A percentile compares a stretch with the other conserved stretches of the same genome.
Conservation (phyloP, 2,888 invertebrate species). For the Galeruca laticollis region DNA sequence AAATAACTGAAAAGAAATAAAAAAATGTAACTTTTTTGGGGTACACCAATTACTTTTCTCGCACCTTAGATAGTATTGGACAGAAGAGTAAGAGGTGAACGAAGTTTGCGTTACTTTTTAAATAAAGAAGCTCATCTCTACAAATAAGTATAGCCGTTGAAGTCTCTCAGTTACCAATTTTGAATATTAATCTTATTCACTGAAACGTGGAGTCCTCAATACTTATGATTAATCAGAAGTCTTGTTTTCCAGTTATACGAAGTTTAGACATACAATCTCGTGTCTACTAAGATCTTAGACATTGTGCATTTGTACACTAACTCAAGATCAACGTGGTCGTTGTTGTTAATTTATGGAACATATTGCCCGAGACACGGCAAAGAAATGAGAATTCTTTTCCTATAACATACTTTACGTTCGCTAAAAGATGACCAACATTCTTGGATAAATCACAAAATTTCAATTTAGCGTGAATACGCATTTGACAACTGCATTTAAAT, state of each 20-base stretch:
- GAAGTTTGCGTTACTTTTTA: too few species aligned
- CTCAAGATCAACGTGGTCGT: conserved; percentile 54
- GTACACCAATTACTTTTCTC: too few species aligned
- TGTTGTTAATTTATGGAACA: conserved; percentile 54
- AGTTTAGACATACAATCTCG: background rate
- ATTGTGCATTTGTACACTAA: conserved; percentile 52
- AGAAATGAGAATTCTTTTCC: conserved; percentile 36
- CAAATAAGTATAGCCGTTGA: too few species aligned
- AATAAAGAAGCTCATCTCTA: too few species aligned
- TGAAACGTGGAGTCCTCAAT: too few species aligned
- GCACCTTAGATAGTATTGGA: too few species aligned
- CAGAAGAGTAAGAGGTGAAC: too few species aligned
- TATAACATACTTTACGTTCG: conserved; percentile 22
- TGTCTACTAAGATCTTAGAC: conserved; percentile 48
- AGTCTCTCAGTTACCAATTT: too few species aligned
- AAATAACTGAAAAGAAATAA: too few species aligned
- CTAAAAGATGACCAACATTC: conserved; percentile 40
- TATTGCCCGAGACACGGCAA: conserved; percentile 47
- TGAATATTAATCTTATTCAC: too few species aligned
- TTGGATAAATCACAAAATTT: conserved; percentile 44
- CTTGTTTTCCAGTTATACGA: background rate
- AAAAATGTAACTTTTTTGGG: too few species aligned
- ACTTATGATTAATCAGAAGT: too few species aligned
- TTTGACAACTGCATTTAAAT: conserved; percentile 48
- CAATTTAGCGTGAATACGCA: conserved; percentile 59